Percentiles rank a stretch among this genome's conserved stretches.
Conservation (phyloP, 2,797 vertebrate species). For the Pogoniulus pusillus region DNA sequence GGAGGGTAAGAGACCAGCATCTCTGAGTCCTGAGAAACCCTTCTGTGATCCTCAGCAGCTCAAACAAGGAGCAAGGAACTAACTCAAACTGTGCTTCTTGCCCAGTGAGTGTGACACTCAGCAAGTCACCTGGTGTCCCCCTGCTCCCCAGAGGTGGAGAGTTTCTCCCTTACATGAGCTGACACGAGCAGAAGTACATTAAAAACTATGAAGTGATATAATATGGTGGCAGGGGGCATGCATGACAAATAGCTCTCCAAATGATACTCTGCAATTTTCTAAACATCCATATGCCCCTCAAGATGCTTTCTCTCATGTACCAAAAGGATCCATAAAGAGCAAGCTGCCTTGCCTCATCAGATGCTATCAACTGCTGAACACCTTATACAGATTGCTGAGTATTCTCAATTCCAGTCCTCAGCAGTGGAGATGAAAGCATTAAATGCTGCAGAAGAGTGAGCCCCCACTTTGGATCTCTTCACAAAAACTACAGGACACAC, state of each 20-base stretch:
- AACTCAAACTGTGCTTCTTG: not conserved
- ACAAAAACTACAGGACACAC: constrained; percentile 23
- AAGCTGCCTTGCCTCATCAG: not conserved
- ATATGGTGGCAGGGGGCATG: constrained; percentile 4
- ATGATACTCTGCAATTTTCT: constrained; percentile 22
- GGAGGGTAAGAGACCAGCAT: not conserved
- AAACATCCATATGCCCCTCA: constrained; percentile 42
- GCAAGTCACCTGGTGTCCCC: not conserved
- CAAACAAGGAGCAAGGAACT: not conserved
- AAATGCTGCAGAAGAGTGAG: not conserved
- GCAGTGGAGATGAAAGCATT: not conserved
- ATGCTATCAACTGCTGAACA: not conserved
- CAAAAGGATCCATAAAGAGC: constrained; percentile 14
- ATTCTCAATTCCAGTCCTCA: not conserved
- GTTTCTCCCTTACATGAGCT: not conserved
- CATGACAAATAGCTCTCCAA: constrained; percentile 35
- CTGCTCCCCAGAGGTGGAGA: not conserved
- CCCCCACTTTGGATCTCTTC: not conserved
- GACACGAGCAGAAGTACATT: not conserved
- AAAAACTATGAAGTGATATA: not conserved
- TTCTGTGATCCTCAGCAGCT: not conserved
- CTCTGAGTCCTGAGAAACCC: not conserved
- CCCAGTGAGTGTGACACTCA: not conserved
- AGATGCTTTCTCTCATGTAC: constrained; percentile 41
- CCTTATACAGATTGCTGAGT: not conserved